phyloP scores from a whole-genome alignment of 2,888 invertebrate genomes.

The Apotomis turbidana region DNA sequence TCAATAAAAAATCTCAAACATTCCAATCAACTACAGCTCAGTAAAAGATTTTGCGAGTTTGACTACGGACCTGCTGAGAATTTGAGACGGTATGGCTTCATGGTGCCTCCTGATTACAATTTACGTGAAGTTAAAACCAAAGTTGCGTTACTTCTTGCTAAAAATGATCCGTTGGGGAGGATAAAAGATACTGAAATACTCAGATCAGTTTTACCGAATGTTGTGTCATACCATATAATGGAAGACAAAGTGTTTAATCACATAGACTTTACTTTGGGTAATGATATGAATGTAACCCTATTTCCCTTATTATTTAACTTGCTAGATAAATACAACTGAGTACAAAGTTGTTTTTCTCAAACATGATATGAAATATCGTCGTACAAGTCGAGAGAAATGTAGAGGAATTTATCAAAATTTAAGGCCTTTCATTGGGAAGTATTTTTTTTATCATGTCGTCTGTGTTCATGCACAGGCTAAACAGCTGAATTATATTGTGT shows the following conservation, averaged over 20 bases:
- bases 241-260: conserved; percentile 53
- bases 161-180: conserved; percentile 79
- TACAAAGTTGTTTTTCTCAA: background rate
- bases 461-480: too few species aligned
- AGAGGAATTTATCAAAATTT: too few species aligned
- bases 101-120: conserved; percentile 56
- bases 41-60: conserved; percentile 53
- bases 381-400: too few species aligned
- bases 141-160: conserved; percentile 69
- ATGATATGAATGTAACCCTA: conserved; percentile 53
- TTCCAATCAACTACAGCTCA: conserved; percentile 51
- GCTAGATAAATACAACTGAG: conserved; percentile 43
- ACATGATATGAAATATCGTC: too few species aligned
- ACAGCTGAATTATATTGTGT: too few species aligned
- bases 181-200: conserved; percentile 50
- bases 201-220: conserved; percentile 51
- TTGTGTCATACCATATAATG: conserved; percentile 51
- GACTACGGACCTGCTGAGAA: conserved; percentile 58
- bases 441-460: too few species aligned
- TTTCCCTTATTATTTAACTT: conserved; percentile 51
- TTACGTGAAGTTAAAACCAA: conserved; percentile 55
- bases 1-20: conserved; percentile 60
- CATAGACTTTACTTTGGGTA: conserved; percentile 55
- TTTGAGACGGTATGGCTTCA: conserved; percentile 49
- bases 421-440: too few species aligned